Base-by-base conservation (phyloP, 2,888 invertebrate species). In the Thyatira batis region DNA sequence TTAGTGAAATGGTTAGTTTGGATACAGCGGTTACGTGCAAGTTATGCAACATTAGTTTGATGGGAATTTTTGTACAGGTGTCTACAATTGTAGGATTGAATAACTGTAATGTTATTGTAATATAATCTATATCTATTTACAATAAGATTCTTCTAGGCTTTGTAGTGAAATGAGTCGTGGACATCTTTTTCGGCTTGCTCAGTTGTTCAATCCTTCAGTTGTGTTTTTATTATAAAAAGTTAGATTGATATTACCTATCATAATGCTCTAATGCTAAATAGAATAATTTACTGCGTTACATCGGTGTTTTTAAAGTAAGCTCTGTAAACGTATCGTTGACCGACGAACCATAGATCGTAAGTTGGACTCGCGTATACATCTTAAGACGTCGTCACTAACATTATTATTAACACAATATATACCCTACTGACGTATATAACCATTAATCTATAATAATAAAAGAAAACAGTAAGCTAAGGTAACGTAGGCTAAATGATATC, bases 391-490 rank as follows among this genome's bases (percentile, higher is more conserved):
- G 28, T 28, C 8, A 28, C 28, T n/a, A n/a, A n/a, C n/a, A n/a
- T n/a, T n/a, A n/a, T n/a, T n/a, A n/a, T n/a, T n/a, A n/a, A n/a
- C n/a, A n/a, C n/a, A n/a, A n/a, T n/a, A n/a, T n/a, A n/a, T n/a
- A n/a, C n/a, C n/a, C n/a, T n/a, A n/a, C n/a, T n/a, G n/a, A n/a
- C n/a, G n/a, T n/a, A n/a, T n/a, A n/a, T n/a, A n/a, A n/a, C n/a
- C n/a, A n/a, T n/a, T n/a, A n/a, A n/a, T n/a, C n/a, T n/a, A n/a
- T 67, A 68, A 68, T 8, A n/a, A 45, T 25, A 23, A 82, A 84
- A 84, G 83, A 85, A 86, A 84, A 86, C 87, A 82, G 78, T 84
- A 77, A 82, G 84, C 81, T 86, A 82, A 85, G 85, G 79, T 69
- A 74, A 68, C 52, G 58, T 77, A 73, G 67, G 59, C 30, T 79